Evolutionary conservation across 2,888 invertebrate genomes (phyloP).

Genomic region (Caenorhabditis sp.): DNA sequence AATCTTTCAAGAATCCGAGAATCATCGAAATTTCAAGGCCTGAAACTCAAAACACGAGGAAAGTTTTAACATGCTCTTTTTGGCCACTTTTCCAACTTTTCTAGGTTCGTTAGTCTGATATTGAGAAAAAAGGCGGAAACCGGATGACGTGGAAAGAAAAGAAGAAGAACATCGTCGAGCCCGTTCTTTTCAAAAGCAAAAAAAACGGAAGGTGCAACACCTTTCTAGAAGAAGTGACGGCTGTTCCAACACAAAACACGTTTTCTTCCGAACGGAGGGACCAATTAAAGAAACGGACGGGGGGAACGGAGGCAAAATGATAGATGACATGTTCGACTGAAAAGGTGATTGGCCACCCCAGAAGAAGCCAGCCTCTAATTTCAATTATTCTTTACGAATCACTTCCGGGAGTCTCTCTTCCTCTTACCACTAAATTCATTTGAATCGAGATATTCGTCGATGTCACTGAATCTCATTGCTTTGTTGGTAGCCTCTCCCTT

Average conservation of each 20-base stretch:
- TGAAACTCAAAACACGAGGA: conserved; percentile 14
- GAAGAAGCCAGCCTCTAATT: not conserved
- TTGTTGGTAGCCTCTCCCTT: conserved; percentile 8
- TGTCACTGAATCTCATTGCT: conserved; percentile 33
- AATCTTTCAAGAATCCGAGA: too few relatives aligned
- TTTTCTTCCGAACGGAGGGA: conserved; percentile 25
- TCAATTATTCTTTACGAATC: conserved; percentile 28
- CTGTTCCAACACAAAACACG: conserved; percentile 13
- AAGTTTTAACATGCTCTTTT: conserved; percentile 18
- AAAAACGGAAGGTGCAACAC: conserved; percentile 31
- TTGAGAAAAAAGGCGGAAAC: conserved; percentile 31
- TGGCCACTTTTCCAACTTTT: conserved; percentile 13
- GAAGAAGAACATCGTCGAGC: conserved; percentile 1
- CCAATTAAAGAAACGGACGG: conserved; percentile 32
- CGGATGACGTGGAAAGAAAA: conserved; percentile 18
- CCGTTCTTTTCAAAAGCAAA: conserved; percentile 6
- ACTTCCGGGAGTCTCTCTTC: conserved; percentile 35
- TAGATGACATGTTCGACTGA: conserved; percentile 21
- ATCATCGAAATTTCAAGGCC: too few relatives aligned
- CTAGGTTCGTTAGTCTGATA: conserved; percentile 44
- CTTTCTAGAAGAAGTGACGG: conserved; percentile 16
- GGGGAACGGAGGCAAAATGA: conserved; percentile 5
- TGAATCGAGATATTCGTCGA: conserved; percentile 20
- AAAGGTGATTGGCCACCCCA: not conserved
- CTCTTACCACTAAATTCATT: conserved; percentile 14